Evolutionary conservation across 92 coral and sea anemone genomes (phyloP).

Genomic region (Actinostola sp.): DNA sequence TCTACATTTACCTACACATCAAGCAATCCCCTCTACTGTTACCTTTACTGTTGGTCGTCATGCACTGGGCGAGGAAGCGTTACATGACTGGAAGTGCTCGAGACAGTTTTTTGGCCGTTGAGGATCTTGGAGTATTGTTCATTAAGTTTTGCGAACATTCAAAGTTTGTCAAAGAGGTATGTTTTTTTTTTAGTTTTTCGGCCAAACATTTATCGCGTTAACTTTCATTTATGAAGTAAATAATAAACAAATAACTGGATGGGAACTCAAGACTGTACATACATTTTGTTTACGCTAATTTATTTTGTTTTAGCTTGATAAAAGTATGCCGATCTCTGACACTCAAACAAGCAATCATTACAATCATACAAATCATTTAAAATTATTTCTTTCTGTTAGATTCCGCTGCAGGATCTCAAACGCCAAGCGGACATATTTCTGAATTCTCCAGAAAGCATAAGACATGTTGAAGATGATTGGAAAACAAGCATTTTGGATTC

Average conservation of each 20-base stretch:
- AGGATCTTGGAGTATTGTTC: conserved; percentile 66
- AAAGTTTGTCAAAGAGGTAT: conserved; percentile 53
- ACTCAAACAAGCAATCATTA: too few species aligned
- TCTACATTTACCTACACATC: conserved; percentile 62
- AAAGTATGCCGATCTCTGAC: too few species aligned
- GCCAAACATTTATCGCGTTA: too few species aligned
- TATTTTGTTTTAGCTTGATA: too few species aligned
- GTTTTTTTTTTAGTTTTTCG: neutral
- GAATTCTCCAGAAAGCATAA: neutral
- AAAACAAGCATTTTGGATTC: neutral
- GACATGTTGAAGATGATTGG: conserved; percentile 4
- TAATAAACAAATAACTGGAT: too few species aligned
- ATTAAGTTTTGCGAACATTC: conserved; percentile 62
- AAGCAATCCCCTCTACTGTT: conserved; percentile 79
- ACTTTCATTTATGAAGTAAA: too few species aligned
- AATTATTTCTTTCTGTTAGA: neutral
- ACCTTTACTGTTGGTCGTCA: conserved; percentile 61
- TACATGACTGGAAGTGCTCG: conserved; percentile 46
- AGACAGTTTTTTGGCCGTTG: conserved; percentile 54
- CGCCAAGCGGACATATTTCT: neutral
- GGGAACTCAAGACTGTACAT: too few species aligned
- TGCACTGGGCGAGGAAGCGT: conserved; percentile 84
- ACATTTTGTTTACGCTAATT: too few species aligned
- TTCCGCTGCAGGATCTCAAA: neutral
- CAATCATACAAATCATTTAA: too few species aligned